Percentiles rank a stretch among this genome's conserved stretches.
Evolutionary conservation across 2,797 vertebrate species (phyloP).

Genomic region (Anguilla pacifica): DNA sequence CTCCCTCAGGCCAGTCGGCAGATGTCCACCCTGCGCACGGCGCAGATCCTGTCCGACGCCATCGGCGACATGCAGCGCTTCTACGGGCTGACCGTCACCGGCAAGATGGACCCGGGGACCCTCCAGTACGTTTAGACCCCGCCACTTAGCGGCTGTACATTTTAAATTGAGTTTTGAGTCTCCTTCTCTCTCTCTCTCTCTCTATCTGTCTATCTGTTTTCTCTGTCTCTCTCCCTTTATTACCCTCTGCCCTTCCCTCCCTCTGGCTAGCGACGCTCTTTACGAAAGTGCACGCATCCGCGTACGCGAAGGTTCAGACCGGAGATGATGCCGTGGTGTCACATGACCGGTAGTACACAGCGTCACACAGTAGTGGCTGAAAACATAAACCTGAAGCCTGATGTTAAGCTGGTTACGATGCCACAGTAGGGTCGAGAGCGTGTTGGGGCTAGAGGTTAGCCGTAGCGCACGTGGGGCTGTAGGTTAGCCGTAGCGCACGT

Average conservation of each 20-base stretch:
- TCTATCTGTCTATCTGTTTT: too few relatives aligned
- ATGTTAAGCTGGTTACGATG: too few relatives aligned
- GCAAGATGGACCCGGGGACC: constrained; percentile 80
- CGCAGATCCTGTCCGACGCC: constrained; percentile 85
- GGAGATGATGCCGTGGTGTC: neutral
- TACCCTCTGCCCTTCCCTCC: too few relatives aligned
- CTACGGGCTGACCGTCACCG: constrained; percentile 87
- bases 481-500: too few relatives aligned
- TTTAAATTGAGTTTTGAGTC: neutral
- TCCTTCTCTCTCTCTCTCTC: neutral
- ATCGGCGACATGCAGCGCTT: constrained; percentile 91
- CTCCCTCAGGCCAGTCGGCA: constrained; percentile 84
- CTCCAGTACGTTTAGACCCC: constrained; percentile 67
- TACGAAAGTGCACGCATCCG: too few relatives aligned
- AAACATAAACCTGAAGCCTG: neutral
- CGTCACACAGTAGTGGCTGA: neutral
- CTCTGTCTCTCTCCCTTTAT: too few relatives aligned
- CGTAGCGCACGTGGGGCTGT: too few relatives aligned
- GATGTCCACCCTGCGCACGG: constrained; percentile 93
- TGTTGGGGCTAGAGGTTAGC: too few relatives aligned
- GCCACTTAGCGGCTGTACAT: neutral
- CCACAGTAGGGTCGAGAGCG: too few relatives aligned
- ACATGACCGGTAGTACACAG: neutral
- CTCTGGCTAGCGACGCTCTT: too few relatives aligned
- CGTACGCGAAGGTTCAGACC: neutral